A percentile compares a stretch with the other conserved stretches of the same genome.
Evolutionary conservation across 2,113 vertebrate genomes (phyloP).

Genomic region (Lathamus discolor): DNA sequence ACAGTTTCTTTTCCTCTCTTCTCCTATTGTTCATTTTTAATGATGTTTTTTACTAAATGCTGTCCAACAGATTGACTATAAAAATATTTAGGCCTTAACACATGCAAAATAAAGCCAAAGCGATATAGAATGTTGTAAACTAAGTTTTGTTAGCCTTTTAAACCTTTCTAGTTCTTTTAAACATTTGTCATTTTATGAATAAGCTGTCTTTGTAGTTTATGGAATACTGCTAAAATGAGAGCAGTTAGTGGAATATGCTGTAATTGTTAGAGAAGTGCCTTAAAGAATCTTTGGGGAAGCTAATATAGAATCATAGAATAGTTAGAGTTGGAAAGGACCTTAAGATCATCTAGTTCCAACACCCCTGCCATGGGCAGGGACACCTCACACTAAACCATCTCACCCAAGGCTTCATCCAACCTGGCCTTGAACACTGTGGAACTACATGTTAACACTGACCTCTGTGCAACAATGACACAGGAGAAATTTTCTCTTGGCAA

Average conservation of each 20-base stretch:
- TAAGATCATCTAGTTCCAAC: no score
- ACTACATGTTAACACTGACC: no score
- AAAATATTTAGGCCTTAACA: background rate
- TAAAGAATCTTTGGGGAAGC: background rate
- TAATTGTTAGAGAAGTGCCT: background rate
- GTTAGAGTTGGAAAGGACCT: no score
- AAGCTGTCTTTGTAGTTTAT: background rate
- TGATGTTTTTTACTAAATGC: background rate
- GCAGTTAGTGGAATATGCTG: background rate
- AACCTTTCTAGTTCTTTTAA: background rate
- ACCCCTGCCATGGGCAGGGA: no score
- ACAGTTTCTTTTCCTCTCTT: background rate
- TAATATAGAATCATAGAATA: no score
- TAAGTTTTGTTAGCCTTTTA: background rate
- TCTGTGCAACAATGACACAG: no score
- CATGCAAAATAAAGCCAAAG: background rate
- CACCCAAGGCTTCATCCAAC: no score
- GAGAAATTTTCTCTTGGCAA: no score
- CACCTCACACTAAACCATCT: no score
- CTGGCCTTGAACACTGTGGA: no score
- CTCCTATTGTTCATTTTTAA: constrained; percentile 14
- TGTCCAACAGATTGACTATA: background rate
- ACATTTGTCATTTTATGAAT: background rate
- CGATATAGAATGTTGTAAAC: background rate
- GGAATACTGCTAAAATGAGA: background rate